Conservation (phyloP, 1,140 invertebrate species). For the Potamilus streckersoni region DNA sequence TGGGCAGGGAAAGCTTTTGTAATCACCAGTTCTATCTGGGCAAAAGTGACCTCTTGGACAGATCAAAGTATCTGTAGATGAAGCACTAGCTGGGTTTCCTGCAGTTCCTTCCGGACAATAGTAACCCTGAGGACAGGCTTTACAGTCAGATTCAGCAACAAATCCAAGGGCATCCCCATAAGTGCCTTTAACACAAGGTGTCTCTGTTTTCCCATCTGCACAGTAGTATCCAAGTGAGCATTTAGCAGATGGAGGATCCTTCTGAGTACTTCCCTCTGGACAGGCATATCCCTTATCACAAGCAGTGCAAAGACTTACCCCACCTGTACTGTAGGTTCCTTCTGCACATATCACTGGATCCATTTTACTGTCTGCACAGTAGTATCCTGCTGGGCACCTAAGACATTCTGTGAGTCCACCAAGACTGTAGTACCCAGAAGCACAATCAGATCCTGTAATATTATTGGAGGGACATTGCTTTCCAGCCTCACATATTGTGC, state of each 20-base stretch:
- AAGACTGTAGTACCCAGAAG: conserved; percentile 53
- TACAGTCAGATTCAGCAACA: conserved; percentile 40
- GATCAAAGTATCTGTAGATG: conserved; percentile 35
- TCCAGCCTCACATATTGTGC: conserved; percentile 57
- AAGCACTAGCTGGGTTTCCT: conserved; percentile 27
- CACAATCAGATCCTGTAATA: conserved; percentile 46
- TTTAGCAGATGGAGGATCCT: conserved; percentile 40
- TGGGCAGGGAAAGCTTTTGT: conserved; percentile 53
- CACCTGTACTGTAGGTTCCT: conserved; percentile 51
- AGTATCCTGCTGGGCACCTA: conserved; percentile 56
- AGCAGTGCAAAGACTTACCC: conserved; percentile 32
- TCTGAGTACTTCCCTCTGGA: conserved; percentile 53
- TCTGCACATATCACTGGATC: conserved; percentile 52
- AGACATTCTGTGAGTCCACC: conserved; percentile 53
- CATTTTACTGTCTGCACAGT: conserved; percentile 35
- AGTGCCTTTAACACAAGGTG: conserved; percentile 50
- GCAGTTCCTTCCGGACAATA: conserved; percentile 61
- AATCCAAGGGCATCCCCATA: conserved; percentile 55
- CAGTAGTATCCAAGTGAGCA: conserved; percentile 62
- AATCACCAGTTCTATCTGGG: conserved; percentile 46
- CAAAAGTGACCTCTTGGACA: conserved; percentile 59
- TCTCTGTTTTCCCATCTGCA: conserved; percentile 47
- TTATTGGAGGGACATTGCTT: conserved; percentile 53
- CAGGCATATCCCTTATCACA: conserved; percentile 60
- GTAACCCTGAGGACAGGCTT: conserved; percentile 52